A percentile compares a stretch with the other conserved stretches of the same genome.
Conservation (phyloP, 2,888 invertebrate genomes). For the Machimus rusticus region DNA sequence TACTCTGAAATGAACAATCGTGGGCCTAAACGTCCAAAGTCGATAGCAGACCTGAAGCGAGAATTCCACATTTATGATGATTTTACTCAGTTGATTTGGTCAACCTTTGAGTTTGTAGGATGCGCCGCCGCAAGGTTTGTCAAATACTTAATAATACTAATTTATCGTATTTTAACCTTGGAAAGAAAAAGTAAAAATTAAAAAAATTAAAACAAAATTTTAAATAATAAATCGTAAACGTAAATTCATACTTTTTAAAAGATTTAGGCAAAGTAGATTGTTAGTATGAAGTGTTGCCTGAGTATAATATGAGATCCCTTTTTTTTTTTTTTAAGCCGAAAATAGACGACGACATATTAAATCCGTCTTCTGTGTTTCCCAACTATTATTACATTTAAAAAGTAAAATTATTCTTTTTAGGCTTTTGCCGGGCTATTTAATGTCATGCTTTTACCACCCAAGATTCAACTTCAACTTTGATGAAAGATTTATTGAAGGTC, state of each 20-base stretch:
- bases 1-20: slow-evolving; percentile 49
- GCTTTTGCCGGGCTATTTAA: not conserved
- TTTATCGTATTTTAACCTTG: too few relatives aligned
- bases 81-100: slow-evolving; percentile 51
- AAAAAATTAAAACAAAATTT: too few relatives aligned
- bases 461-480: not conserved
- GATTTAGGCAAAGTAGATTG: too few relatives aligned
- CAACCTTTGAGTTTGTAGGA: slow-evolving; percentile 51
- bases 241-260: too few relatives aligned
- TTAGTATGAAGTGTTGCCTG: too few relatives aligned
- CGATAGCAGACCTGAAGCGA: slow-evolving; percentile 18
- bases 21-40: slow-evolving; percentile 41
- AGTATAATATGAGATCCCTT: too few relatives aligned
- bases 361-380: too few relatives aligned
- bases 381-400: too few relatives aligned
- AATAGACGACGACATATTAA: too few relatives aligned
- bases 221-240: too few relatives aligned
- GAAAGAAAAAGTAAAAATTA: too few relatives aligned
- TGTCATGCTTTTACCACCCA: not conserved
- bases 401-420: not conserved
- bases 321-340: too few relatives aligned
- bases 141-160: not conserved
- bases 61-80: slow-evolving; percentile 19
- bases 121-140: slow-evolving; percentile 50
- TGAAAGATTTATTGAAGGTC: not conserved